Evolutionary conservation across 2,797 vertebrate species (phyloP), one percentile per base, ranked within the genome.

Genomic region (Nyctibius grandis): DNA sequence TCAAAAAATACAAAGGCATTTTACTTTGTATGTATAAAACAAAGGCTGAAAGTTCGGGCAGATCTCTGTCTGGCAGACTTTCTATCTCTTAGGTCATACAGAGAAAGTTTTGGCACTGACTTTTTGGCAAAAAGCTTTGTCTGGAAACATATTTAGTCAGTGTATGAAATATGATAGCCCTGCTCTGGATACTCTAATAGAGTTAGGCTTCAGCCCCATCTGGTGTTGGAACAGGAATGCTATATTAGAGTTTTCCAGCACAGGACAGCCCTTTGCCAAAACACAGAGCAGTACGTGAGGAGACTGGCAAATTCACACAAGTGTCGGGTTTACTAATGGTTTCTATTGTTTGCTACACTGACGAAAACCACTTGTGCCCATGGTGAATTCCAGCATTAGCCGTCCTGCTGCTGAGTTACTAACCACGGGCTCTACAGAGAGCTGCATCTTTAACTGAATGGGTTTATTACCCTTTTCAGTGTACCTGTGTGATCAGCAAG

Each of bases 201-300:
- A 84, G 95, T 97, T 97, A 97, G 97, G 72, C 96, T 98, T 81
- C 95, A 98, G 98, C 98, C 94, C 98, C 98, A 97, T 96, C 98
- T 98, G 97, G 88, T 97, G 98, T 97, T 96, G 91, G 89, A 92
- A 85, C 13, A 31, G 88, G 87, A 93, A 77, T 84, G 87, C 84
- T 95, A n/a, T 91, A 61, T 78, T 28, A 68, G 38, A 25, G 82
- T 82, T 74, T 74, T 67, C 77, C 85, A 94, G 89, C 89, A 12
- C 12, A 65, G 69, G 51, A 44, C 59, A 75, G 72, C 54, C 78
- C 23, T 59, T 85, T 95, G 72, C 84, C 68, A 90, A 91, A 94
- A 87, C 83, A 60, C 85, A 84, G 81, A 67, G 65, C 28, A 1
- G 85, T 53, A 82, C 75, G 93, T 91, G 78, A 84, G 89, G 91